Conservation (phyloP, 2,888 invertebrate genomes). For the Dryobotodes eremita region DNA sequence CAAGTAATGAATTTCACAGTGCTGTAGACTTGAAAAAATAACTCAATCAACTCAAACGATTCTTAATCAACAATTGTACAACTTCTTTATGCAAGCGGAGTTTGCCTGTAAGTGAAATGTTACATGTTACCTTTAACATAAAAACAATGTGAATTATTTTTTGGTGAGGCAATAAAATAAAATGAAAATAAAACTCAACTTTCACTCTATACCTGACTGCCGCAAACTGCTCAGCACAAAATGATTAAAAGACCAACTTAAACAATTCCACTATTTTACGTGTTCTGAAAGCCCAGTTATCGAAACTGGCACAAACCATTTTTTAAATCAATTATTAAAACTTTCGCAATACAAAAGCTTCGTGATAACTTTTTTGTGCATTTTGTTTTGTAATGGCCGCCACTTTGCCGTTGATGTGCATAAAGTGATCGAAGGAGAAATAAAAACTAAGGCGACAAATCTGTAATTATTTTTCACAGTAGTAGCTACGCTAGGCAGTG, state of each 20-base stretch:
- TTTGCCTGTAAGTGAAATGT: not conserved
- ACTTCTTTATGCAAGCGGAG: not conserved
- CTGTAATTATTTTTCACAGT: slow-evolving; percentile 10
- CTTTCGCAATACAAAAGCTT: slow-evolving; percentile 65
- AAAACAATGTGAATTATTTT: not conserved
- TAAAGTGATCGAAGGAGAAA: slow-evolving; percentile 30
- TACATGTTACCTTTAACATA: not conserved
- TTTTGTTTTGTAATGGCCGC: slow-evolving; percentile 34
- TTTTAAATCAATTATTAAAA: slow-evolving; percentile 74
- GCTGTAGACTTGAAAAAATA: not conserved
- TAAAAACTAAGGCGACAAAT: slow-evolving; percentile 11
- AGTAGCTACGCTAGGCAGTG: not conserved
- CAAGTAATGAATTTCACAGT: not conserved
- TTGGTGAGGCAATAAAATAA: too few relatives aligned
- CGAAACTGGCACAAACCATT: slow-evolving; percentile 51
- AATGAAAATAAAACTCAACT: not conserved
- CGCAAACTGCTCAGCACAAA: not conserved
- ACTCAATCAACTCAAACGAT: not conserved
- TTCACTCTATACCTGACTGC: not conserved
- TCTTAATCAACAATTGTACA: not conserved
- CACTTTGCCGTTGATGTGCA: slow-evolving; percentile 28
- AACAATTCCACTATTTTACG: slow-evolving; percentile 22
- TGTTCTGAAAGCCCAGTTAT: slow-evolving; percentile 15
- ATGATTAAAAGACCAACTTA: not conserved
- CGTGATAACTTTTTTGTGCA: slow-evolving; percentile 12